Evolutionary conservation across 2,888 invertebrate species (phyloP).

Genomic region (Lamellibrachia satsuma): DNA sequence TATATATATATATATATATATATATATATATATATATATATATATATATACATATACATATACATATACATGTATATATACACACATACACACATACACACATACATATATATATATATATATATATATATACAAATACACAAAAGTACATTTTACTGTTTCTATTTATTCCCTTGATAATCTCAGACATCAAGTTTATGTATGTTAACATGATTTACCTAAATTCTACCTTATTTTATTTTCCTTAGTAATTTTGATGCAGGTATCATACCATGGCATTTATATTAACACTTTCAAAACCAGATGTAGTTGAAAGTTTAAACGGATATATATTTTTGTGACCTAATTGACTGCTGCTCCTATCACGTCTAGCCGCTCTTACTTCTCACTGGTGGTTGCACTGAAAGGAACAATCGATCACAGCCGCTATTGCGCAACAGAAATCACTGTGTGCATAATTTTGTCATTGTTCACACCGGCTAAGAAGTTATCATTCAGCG

Average conservation of each 20-base stretch:
- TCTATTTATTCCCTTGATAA: background rate
- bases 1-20: background rate
- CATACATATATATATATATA: background rate
- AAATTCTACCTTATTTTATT: too few relatives aligned
- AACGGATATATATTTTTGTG: too few relatives aligned
- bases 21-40: background rate
- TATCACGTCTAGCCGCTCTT: background rate
- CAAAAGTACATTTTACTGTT: background rate
- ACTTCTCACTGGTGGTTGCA: background rate
- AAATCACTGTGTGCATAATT: background rate
- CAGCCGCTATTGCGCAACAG: background rate
- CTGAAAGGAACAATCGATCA: background rate
- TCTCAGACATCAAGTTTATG: background rate
- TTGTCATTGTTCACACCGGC: background rate
- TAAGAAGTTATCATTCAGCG: background rate
- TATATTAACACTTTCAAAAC: background rate
- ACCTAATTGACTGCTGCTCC: background rate
- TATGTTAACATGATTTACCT: too few relatives aligned
- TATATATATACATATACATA: too few relatives aligned
- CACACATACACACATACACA: background rate
- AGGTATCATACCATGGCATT: background rate
- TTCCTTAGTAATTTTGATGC: too few relatives aligned
- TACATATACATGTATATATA: background rate
- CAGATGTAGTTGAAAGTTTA: background rate
- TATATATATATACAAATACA: background rate